These are phyloP conservation scores for Patagioenas fasciata DNA, from an alignment of 2,113 vertebrate species.

Conservation along the genomic window DNA sequence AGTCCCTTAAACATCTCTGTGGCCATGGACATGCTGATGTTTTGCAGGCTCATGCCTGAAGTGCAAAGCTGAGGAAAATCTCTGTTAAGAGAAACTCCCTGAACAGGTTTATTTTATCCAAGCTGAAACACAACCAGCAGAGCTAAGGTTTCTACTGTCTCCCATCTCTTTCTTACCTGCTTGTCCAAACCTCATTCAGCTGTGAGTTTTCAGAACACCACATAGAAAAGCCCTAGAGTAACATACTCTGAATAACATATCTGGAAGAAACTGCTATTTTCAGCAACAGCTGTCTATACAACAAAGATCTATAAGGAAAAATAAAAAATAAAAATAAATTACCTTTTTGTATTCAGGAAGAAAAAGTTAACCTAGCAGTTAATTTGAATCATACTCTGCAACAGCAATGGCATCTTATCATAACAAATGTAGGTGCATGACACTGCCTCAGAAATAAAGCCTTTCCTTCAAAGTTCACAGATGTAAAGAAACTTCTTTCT, in stretches of 20 bases:
- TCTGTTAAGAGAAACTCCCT: neutral
- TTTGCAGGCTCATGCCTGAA: neutral
- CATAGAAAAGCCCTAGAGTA: neutral
- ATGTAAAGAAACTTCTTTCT: neutral
- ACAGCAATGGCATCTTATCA: neutral
- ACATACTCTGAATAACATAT: neutral
- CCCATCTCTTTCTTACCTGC: neutral
- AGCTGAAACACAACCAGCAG: neutral
- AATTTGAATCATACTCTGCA: neutral
- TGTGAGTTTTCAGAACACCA: neutral
- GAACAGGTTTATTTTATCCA: neutral
- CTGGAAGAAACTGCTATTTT: neutral
- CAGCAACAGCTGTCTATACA: neutral
- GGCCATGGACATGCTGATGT: neutral
- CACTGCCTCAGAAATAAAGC: neutral
- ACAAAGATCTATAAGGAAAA: neutral
- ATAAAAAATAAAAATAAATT: neutral
- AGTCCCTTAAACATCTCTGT: neutral
- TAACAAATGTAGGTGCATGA: neutral
- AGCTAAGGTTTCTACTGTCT: neutral
- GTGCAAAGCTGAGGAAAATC: neutral
- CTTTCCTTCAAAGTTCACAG: neutral
- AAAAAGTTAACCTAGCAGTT: neutral
- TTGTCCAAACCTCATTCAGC: neutral
- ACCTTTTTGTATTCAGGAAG: neutral